Conservation (phyloP, 2,113 vertebrate species). For the Gymnogyps californianus region DNA sequence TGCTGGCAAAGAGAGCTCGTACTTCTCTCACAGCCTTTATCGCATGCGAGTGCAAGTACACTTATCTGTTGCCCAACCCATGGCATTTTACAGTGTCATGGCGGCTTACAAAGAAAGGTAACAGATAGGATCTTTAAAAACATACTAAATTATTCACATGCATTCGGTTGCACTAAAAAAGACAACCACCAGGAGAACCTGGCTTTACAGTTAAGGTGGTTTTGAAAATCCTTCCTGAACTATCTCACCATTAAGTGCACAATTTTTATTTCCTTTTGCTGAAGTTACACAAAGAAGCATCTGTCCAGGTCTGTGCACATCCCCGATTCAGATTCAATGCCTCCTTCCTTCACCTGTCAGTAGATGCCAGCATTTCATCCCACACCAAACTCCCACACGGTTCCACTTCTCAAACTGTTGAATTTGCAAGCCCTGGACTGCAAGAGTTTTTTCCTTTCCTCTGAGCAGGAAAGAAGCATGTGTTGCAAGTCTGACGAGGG, state of each 20-base stretch:
- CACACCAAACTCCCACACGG: neutral
- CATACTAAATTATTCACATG: neutral
- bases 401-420: neutral
- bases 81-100: accelerated
- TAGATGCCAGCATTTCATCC: neutral
- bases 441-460: neutral
- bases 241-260: neutral
- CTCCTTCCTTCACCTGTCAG: neutral
- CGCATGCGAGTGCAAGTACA: accelerated
- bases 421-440: neutral
- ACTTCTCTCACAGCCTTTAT: neutral
- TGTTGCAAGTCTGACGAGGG: neutral
- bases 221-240: neutral
- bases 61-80: neutral
- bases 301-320: neutral
- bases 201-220: neutral
- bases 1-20: neutral
- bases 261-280: neutral
- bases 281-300: neutral
- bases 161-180: neutral
- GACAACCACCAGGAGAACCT: neutral
- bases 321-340: neutral
- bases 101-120: neutral
- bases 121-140: neutral
- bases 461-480: neutral